A percentile compares a stretch with the other conserved stretches of the same genome.
Conservation (phyloP, 1,140 invertebrate genomes). For the Aphidius ervi region DNA sequence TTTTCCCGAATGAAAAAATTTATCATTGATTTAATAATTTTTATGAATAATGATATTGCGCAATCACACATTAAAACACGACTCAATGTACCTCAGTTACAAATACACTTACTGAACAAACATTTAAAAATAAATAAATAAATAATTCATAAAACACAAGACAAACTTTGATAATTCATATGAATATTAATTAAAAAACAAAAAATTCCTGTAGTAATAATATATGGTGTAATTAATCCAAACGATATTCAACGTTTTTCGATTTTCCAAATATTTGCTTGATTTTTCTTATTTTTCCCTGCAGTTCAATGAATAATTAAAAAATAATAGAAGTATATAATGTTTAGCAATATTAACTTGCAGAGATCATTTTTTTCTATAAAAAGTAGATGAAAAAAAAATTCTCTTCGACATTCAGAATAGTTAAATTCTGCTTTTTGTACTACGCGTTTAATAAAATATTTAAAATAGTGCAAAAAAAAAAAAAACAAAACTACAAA, state of each 20-base stretch:
- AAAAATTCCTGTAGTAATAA: no score
- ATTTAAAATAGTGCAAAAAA: background rate
- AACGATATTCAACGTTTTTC: no score
- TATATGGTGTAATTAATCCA: no score
- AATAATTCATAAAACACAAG: background rate
- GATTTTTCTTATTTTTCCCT: no score
- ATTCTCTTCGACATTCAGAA: no score
- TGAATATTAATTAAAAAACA: background rate
- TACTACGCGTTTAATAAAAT: constrained; percentile 1
- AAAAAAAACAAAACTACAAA: background rate
- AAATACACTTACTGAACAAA: background rate
- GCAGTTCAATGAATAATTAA: no score
- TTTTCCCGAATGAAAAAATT: no score
- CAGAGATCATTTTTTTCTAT: constrained; percentile 2
- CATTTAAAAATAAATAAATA: background rate
- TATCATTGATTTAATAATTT: no score
- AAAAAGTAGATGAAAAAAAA: background rate
- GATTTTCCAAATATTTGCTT: no score
- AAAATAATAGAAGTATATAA: constrained; percentile 1
- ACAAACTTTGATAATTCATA: constrained; percentile 9
- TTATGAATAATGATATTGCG: background rate
- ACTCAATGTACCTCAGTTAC: constrained; percentile 2
- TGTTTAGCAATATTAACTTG: constrained; percentile 10
- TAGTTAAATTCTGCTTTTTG: constrained; percentile 14
- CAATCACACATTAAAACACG: background rate